Conservation (phyloP, 2,113 vertebrate species). For the Tyto alba region DNA sequence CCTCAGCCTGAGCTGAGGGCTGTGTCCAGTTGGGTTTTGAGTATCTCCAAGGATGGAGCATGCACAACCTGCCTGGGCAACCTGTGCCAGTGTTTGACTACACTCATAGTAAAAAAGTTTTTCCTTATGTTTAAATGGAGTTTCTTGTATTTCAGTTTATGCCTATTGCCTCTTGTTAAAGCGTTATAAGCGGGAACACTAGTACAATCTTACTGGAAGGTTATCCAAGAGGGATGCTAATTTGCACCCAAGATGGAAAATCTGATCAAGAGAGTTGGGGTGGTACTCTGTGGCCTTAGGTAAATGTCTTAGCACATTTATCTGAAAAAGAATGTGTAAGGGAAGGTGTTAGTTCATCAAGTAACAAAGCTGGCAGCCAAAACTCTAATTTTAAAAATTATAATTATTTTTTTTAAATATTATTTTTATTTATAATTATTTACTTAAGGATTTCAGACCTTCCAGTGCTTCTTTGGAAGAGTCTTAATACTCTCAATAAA, state of each 20-base stretch:
- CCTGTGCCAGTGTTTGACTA: not conserved
- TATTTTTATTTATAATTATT: not conserved
- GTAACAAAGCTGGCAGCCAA: not conserved
- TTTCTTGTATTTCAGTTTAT: not conserved
- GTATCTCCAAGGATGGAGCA: not conserved
- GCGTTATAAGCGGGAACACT: not conserved
- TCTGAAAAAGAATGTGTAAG: not conserved
- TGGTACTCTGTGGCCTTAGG: not conserved
- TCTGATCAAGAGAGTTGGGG: not conserved
- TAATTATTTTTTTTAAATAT: not conserved
- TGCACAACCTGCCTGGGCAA: not conserved
- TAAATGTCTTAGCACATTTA: not conserved
- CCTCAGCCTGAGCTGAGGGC: not conserved
- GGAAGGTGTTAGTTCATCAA: not conserved
- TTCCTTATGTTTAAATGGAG: not conserved
- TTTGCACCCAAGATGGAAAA: not conserved
- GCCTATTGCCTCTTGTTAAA: not conserved
- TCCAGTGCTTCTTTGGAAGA: not conserved
- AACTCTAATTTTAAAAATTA: not conserved
- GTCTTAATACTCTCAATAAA: not conserved
- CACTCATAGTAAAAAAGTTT: not conserved
- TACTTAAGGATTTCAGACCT: not conserved
- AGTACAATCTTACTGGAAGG: not conserved
- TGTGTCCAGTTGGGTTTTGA: not conserved
- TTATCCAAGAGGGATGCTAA: not conserved